These are phyloP conservation scores for Corythornis vintsioides DNA, from an alignment of 2,113 vertebrate genomes.

Conservation along the genomic window DNA sequence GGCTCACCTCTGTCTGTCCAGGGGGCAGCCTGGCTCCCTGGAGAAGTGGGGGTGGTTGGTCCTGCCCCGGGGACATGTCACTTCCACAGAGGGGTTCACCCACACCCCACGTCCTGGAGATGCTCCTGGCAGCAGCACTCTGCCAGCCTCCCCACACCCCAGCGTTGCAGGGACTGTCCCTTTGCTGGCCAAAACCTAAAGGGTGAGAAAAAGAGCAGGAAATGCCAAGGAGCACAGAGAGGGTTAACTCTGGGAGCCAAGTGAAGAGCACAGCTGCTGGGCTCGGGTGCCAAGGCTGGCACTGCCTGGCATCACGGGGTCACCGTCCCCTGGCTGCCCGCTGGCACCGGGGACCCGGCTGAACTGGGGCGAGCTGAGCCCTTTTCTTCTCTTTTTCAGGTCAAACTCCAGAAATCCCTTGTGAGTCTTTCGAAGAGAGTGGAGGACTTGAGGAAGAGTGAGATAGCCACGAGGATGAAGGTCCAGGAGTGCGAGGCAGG, in stretches of 20 bases:
- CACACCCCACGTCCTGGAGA: not conserved
- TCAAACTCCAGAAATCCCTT: constrained; percentile 54
- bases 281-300: not conserved
- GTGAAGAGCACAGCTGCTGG: constrained; percentile 23
- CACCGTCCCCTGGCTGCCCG: not conserved
- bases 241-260: not conserved
- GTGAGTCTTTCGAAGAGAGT: constrained; percentile 26
- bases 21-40: not conserved
- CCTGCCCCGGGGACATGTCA: not conserved
- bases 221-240: rapidly evolving
- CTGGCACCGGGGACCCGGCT: not conserved
- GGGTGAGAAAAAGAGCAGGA: not conserved
- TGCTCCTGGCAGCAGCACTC: not conserved
- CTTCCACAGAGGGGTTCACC: not conserved
- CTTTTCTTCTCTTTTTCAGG: not conserved
- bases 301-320: not conserved
- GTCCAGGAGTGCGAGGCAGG: constrained; percentile 66
- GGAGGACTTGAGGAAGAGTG: not conserved
- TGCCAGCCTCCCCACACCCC: rapidly evolving
- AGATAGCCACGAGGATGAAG: constrained; percentile 36
- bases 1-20: rapidly evolving
- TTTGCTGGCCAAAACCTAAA: not conserved
- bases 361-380: not conserved
- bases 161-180: rapidly evolving
- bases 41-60: not conserved